phyloP scores from a whole-genome alignment of 2,113 vertebrate species.

The Hippoglossus stenolepis region DNA sequence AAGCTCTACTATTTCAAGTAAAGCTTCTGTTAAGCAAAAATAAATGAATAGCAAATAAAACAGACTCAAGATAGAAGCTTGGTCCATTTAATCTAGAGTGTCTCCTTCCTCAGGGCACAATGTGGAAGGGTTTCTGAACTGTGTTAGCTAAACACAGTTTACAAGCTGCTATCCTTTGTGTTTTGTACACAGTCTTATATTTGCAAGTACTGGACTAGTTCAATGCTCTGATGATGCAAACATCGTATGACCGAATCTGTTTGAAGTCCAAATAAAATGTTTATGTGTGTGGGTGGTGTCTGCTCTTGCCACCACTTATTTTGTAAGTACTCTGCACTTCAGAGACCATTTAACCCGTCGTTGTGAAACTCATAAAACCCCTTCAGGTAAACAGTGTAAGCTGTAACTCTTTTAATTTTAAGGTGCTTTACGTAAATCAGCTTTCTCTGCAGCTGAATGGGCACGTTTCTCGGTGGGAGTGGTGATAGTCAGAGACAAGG shows the following conservation, averaged over 20 bases:
- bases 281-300: constrained; percentile 19
- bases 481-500: neutral
- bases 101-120: constrained; percentile 12
- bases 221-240: constrained; percentile 5
- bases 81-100: constrained; percentile 34
- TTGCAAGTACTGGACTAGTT: neutral
- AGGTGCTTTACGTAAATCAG: no score
- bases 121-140: constrained; percentile 21
- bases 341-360: neutral
- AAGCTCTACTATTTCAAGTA: constrained; percentile 10
- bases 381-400: neutral
- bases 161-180: neutral
- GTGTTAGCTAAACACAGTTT: neutral
- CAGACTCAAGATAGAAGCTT: neutral
- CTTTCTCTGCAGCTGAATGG: neutral
- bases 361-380: constrained; percentile 9
- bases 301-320: constrained; percentile 33
- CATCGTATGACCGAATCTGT: constrained; percentile 1
- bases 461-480: neutral
- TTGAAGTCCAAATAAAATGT: constrained; percentile 31
- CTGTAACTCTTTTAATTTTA: constrained; percentile 7
- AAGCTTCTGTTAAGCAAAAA: constrained; percentile 41
- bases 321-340: constrained; percentile 20
- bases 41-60: constrained; percentile 43
- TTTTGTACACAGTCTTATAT: constrained; percentile 17